A percentile compares a stretch with the other conserved stretches of the same genome.
These are phyloP conservation scores for Caenorhabditis remanei DNA, from an alignment of 1,140 invertebrate genomes.

Conservation along the genomic window DNA sequence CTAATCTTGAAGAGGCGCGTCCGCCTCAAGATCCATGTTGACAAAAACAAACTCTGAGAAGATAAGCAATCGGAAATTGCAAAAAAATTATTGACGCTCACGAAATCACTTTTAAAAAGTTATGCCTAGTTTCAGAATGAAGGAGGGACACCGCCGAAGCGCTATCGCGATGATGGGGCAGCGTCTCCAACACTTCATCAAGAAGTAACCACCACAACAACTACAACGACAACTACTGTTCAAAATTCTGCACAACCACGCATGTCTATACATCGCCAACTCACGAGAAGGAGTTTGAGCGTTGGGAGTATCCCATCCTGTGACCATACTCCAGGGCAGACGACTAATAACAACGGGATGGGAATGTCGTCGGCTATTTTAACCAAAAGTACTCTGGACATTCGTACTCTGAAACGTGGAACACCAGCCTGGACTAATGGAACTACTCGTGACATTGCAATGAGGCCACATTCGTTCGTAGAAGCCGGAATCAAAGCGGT, in stretches of 20 bases:
- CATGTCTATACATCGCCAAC: not conserved
- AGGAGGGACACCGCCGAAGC: conserved; percentile 14
- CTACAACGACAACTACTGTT: conserved; percentile 18
- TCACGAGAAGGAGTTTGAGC: conserved; percentile 1
- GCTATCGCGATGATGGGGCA: conserved; percentile 16
- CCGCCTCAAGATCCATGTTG: conserved; percentile 28
- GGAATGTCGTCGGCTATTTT: conserved; percentile 33
- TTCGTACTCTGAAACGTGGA: conserved; percentile 27
- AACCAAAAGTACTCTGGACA: conserved; percentile 29
- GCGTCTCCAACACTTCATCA: not conserved
- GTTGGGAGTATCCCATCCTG: conserved; percentile 19
- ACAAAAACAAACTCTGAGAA: not conserved
- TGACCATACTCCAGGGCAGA: conserved; percentile 27
- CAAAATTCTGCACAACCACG: not conserved
- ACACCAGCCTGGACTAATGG: conserved; percentile 39
- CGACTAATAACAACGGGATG: conserved; percentile 10
- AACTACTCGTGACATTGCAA: conserved; percentile 28
- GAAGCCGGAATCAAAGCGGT: conserved; percentile 40
- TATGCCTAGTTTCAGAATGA: conserved; percentile 9
- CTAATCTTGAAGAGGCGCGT: conserved; percentile 51
- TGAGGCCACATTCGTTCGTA: conserved; percentile 29
- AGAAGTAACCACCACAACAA: conserved; percentile 34
- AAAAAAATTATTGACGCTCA: no score
- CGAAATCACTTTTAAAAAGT: no score
- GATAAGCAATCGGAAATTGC: no score